Evolutionary conservation across 2,113 vertebrate species (phyloP).

Genomic region (Sciurus niger): DNA sequence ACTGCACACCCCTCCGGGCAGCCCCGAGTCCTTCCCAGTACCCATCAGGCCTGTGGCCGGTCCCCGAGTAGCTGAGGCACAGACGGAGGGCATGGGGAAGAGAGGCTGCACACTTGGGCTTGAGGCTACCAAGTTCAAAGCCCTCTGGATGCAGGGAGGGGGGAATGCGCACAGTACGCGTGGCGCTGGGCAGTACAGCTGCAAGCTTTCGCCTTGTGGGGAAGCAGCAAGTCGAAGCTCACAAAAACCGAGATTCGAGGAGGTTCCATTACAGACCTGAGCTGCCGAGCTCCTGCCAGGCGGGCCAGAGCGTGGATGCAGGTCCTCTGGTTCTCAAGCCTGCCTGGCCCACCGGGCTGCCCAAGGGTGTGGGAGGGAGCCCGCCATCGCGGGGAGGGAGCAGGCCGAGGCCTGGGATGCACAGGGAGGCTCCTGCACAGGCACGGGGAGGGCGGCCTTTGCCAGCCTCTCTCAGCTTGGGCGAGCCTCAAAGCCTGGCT

Average conservation of each 20-base stretch:
- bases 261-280: background rate
- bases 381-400: background rate
- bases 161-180: background rate
- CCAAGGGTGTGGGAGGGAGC: background rate
- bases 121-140: background rate
- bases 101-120: background rate
- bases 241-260: background rate
- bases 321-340: background rate
- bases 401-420: background rate
- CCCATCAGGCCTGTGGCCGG: too few species aligned
- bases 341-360: background rate
- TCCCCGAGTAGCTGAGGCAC: background rate
- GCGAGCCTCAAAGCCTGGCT: background rate
- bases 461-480: background rate
- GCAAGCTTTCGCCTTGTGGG: background rate
- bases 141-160: background rate
- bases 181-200: background rate
- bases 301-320: background rate
- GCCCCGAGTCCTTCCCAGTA: background rate
- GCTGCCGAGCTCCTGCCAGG: background rate
- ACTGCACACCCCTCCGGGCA: background rate
- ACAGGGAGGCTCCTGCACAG: background rate
- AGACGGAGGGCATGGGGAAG: background rate
- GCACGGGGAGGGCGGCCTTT: too few species aligned
- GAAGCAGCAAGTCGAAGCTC: background rate